Base-by-base conservation (phyloP, 2,113 vertebrate genomes). In the Apteryx mantelli region DNA sequence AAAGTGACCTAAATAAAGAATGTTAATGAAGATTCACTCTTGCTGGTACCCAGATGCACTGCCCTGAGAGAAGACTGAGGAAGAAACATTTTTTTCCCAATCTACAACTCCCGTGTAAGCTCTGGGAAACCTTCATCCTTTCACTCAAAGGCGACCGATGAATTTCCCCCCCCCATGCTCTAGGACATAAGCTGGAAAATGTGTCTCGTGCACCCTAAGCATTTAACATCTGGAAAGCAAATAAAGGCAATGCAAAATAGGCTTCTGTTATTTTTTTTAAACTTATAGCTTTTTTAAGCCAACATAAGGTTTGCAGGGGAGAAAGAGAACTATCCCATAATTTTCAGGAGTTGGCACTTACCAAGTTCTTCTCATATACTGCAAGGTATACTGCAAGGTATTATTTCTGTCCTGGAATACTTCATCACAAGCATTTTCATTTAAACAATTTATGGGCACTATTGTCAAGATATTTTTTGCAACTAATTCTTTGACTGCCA, bases 211-310 rank as follows among this genome's bases (percentile, higher is more conserved):
- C 15, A 91, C 9, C 30, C 16, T 34, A 60, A 86, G 53, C 26
- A 3, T 5, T 86, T 66, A 81, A 66, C 44, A 78, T 78, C 30
- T 92, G 60, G 63, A 91, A 83, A 81, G 34, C 6, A 89, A 95
- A 61, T 20, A 91, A 69, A 61, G 2, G 10, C 9, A 78, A 56
- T 19, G 6, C 13, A 70, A 78, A 95, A 70, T 36, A 20, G 0
- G 9, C 60, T 77, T 71, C 16, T 65, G 38, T 5, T 5, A 44
- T 32, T 58, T 82, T 56, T 71, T 91, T 18, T 3, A 53, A 53
- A 0, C 0, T 56, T 18, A 3, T 81, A 5, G 19, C 6, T 13
- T 1, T 91, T 86, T 69, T 42, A 74, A 50, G 7, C 2, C 11
- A 73, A 24, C 30, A 7, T 48, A 25, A 36, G 30, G 1, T 66